A percentile compares a stretch with the other conserved stretches of the same genome.
Evolutionary conservation across 2,797 vertebrate species (phyloP).

Genomic region (Micromesistius poutassou): DNA sequence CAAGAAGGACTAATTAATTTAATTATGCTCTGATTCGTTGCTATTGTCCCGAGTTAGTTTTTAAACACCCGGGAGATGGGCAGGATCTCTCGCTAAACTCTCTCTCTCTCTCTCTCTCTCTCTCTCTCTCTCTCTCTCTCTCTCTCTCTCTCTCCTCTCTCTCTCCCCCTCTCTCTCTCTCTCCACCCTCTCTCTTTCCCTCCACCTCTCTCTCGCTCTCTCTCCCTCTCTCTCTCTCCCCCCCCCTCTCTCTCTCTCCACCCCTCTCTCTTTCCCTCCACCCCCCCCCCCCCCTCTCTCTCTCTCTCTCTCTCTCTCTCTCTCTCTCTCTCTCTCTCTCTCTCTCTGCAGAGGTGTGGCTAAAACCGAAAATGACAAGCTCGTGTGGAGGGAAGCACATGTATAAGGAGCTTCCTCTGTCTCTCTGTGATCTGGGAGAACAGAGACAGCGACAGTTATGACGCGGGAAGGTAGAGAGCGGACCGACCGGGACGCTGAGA

Average conservation of each 20-base stretch:
- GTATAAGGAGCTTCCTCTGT: constrained; percentile 62
- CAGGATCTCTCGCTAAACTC: constrained; percentile 45
- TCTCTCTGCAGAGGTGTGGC: constrained; percentile 71
- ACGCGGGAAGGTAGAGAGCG: constrained; percentile 45
- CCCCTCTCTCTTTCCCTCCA: constrained; percentile 5
- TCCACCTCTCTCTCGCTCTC: background rate
- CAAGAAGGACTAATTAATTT: constrained; percentile 93
- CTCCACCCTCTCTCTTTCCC: too few relatives aligned
- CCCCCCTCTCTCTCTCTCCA: constrained; percentile 8
- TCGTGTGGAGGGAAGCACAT: constrained; percentile 59
- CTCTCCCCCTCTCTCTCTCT: constrained; percentile 11
- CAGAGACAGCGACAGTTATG: constrained; percentile 51
- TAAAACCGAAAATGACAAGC: constrained; percentile 71
- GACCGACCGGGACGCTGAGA: constrained; percentile 39
- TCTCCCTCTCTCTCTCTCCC: background rate
- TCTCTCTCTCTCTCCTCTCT: constrained; percentile 16
- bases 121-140: constrained; percentile 7
- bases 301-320: constrained; percentile 6
- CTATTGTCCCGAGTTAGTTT: constrained; percentile 85
- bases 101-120: constrained; percentile 15
- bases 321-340: constrained; percentile 14
- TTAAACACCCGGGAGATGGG: constrained; percentile 80
- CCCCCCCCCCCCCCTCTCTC: background rate
- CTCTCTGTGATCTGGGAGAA: constrained; percentile 64
- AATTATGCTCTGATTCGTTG: constrained; percentile 86